Evolutionary conservation across 2,113 vertebrate species (phyloP).

Genomic region (Pollachius pollachius): DNA sequence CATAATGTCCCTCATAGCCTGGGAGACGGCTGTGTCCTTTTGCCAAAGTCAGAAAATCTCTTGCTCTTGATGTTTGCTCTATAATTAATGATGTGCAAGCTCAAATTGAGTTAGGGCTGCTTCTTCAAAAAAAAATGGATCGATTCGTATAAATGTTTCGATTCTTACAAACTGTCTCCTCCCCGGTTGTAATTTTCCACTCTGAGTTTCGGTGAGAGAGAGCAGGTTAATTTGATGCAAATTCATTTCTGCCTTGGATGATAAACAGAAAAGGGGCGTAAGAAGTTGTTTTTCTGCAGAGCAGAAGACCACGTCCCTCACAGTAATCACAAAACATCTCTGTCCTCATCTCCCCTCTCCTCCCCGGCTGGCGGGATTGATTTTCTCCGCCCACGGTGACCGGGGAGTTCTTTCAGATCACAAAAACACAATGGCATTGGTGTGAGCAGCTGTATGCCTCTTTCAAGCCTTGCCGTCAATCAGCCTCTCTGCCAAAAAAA

Average conservation of each 20-base stretch:
- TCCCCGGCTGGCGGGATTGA: neutral
- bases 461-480: no score
- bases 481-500: no score
- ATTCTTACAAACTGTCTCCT: neutral
- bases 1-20: no score
- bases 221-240: conserved; percentile 43
- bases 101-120: conserved; percentile 24
- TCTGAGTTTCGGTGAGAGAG: conserved; percentile 15
- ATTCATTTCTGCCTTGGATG: conserved; percentile 44
- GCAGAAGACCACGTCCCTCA: neutral
- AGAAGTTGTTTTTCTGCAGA: conserved; percentile 38
- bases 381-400: neutral
- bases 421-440: neutral
- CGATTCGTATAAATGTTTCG: conserved; percentile 50
- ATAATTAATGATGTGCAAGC: conserved; percentile 38
- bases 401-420: neutral
- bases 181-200: conserved; percentile 23
- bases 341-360: neutral
- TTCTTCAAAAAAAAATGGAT: conserved; percentile 13
- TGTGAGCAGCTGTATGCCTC: neutral
- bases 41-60: no score
- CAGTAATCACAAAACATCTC: neutral
- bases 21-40: no score
- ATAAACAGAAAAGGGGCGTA: conserved; percentile 28
- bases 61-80: conserved; percentile 33